A percentile compares a stretch with the other conserved stretches of the same genome.
phyloP scores from a whole-genome alignment of 1,140 invertebrate species.

The Aradophagus sp. region DNA sequence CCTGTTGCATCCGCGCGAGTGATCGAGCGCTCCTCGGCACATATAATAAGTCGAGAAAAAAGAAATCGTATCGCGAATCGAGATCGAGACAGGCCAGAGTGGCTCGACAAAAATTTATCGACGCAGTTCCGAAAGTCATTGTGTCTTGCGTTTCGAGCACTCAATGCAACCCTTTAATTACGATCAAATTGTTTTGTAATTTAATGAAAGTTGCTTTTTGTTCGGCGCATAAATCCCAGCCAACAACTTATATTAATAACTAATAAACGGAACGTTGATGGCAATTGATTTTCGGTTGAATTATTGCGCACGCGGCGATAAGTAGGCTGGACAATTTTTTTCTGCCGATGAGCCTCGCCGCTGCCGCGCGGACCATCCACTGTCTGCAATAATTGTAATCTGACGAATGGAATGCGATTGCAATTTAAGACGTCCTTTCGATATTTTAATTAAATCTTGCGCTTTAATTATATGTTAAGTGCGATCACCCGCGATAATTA shows the following conservation, averaged over 20 bases:
- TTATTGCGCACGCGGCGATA: slow-evolving; percentile 22
- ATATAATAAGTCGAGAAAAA: slow-evolving; percentile 61
- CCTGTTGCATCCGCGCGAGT: slow-evolving; percentile 43
- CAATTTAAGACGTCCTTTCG: slow-evolving; percentile 13
- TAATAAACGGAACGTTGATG: slow-evolving; percentile 36
- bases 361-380: background rate
- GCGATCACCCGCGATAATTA: slow-evolving; percentile 1
- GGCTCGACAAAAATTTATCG: slow-evolving; percentile 53
- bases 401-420: slow-evolving; percentile 24
- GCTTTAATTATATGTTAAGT: slow-evolving; percentile 21
- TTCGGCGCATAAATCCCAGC: slow-evolving; percentile 15
- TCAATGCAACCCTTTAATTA: slow-evolving; percentile 53
- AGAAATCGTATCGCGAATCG: slow-evolving; percentile 52
- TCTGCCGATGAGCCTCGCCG: too few species aligned
- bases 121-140: slow-evolving; percentile 45
- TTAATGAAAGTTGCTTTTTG: slow-evolving; percentile 43
- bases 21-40: slow-evolving; percentile 20
- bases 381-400: slow-evolving; percentile 15
- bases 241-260: slow-evolving; percentile 42
- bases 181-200: slow-evolving; percentile 48
- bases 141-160: slow-evolving; percentile 36
- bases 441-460: slow-evolving; percentile 31
- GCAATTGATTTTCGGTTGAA: slow-evolving; percentile 50
- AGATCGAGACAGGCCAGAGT: slow-evolving; percentile 41
- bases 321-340: slow-evolving; percentile 38